Conservation (phyloP, 2,113 vertebrate species). For the Tapirus terrestris region DNA sequence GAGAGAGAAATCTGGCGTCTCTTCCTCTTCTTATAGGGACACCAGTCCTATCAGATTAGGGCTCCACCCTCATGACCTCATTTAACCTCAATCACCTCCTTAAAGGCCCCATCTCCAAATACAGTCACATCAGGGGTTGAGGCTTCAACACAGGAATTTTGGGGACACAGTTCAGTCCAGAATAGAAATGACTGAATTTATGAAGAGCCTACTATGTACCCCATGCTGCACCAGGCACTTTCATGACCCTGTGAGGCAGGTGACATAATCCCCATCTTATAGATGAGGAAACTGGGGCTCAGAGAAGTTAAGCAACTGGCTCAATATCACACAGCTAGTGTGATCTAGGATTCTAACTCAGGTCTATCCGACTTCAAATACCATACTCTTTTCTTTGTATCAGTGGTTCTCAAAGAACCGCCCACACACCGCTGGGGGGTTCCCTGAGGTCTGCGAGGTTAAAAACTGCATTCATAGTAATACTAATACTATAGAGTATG, state of each 20-base stretch:
- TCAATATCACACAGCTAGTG: background rate
- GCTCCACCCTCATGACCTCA: background rate
- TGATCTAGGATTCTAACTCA: background rate
- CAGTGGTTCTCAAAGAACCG: background rate
- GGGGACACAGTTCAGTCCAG: too few relatives aligned
- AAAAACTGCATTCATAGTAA: background rate
- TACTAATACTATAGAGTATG: too few relatives aligned
- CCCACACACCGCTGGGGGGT: background rate
- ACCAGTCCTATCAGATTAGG: background rate
- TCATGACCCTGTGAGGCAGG: background rate
- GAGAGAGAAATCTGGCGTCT: background rate
- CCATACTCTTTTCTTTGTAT: background rate
- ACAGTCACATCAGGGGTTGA: background rate
- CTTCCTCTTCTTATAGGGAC: background rate
- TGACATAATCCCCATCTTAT: background rate
- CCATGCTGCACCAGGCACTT: background rate
- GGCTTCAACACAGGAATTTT: background rate
- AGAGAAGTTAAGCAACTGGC: background rate
- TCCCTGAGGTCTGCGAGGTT: background rate
- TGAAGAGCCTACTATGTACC: background rate
- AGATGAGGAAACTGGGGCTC: background rate
- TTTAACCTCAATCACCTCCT: background rate
- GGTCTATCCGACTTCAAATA: background rate
- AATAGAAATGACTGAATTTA: background rate
- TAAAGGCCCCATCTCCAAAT: background rate